Base-by-base conservation (phyloP, 1,140 invertebrate genomes). In the Zaprionus ornatus region DNA sequence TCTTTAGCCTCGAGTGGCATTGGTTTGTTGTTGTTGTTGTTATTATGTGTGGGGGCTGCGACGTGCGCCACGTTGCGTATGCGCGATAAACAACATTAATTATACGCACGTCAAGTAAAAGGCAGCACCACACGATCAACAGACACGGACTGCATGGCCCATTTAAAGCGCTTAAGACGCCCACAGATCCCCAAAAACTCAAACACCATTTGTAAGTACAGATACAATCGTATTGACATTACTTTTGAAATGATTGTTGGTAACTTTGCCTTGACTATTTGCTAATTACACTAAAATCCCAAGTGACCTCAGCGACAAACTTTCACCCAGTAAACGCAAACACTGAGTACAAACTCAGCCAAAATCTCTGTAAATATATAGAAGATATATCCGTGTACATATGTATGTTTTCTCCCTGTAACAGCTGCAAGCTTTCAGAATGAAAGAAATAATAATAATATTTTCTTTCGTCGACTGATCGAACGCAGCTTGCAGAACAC, bases 31-130 rank as follows among this genome's bases (percentile, higher is more conserved):
- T 60, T 48, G 23, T 56, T 66, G 56, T 40, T 40, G 45, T 66
- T 13, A 15, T 37, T 29, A 65, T 77, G 40, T 77, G 54, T 15
- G 29, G 17, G 35, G 37, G 29, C 67, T 40, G 60, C 73, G 63
- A 60, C 63, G 79, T 61, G 79, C 71, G 82, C 73, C 76, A 82
- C 82, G 84, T 69, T 78, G 82, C 82, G 79, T 79, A 81, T 85
- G 78, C 64, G 82, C 78, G 78, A 85, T 85, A 85, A 80, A 73
- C 64, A 80, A 77, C 63, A 85, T 86, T 74, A 79, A 86, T 86
- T 82, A 72, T 82, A 76, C 40, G 7, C 40, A 45, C 65, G 82
- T 56, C 78, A 71, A 77, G 77, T 80, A 80, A 80, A 77, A 80
- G 74, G 69, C 74, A 66, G 60, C 67, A 77, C 73, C 74, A 73